These are phyloP conservation scores for Pecten maximus DNA, from an alignment of 2,888 invertebrate species.

Conservation along the genomic window DNA sequence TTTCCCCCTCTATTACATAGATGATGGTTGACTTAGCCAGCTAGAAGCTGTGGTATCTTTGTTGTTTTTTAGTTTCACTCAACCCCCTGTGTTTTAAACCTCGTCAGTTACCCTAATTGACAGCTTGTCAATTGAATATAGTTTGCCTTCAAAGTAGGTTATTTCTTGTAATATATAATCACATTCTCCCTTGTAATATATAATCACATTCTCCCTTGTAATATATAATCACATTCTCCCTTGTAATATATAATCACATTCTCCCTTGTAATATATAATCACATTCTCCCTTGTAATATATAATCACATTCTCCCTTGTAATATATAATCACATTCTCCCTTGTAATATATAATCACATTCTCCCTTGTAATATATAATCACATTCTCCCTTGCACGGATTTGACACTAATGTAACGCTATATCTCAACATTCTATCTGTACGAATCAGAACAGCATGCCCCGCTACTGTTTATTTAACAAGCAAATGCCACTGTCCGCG, in stretches of 20 bases:
- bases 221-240: too few relatives aligned
- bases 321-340: too few relatives aligned
- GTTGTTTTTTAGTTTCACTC: too few relatives aligned
- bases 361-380: too few relatives aligned
- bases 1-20: too few relatives aligned
- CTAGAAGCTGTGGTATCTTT: too few relatives aligned
- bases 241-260: too few relatives aligned
- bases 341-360: too few relatives aligned
- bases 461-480: not conserved
- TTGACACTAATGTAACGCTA: not conserved
- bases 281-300: too few relatives aligned
- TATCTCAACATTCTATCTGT: not conserved
- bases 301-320: too few relatives aligned
- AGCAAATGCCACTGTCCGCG: not conserved
- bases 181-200: not conserved
- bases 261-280: too few relatives aligned
- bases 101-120: not conserved
- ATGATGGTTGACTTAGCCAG: too few relatives aligned
- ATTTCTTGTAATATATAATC: not conserved
- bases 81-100: not conserved
- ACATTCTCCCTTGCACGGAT: not conserved
- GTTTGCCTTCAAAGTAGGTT: not conserved
- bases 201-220: not conserved
- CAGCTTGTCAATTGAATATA: not conserved
- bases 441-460: not conserved